Conservation (phyloP, 2,888 invertebrate species). For the Macaria liturata region DNA sequence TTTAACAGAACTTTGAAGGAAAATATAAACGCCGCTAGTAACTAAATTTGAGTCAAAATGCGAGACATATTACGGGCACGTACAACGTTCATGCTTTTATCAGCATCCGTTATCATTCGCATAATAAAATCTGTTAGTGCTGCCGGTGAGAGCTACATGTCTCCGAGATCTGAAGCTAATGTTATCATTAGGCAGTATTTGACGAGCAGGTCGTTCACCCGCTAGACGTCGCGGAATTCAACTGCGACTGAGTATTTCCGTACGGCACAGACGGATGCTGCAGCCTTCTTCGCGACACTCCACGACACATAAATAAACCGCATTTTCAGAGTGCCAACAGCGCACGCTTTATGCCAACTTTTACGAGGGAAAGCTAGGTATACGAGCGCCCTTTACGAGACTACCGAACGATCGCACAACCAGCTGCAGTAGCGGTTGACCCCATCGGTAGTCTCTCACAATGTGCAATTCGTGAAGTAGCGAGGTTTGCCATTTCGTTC, state of each 20-base stretch:
- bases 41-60: slow-evolving; percentile 2
- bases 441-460: slow-evolving; percentile 2
- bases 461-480: too few species aligned
- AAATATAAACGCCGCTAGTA: slow-evolving; percentile 2
- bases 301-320: slow-evolving; percentile 67
- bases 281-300: slow-evolving; percentile 71
- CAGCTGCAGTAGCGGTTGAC: slow-evolving; percentile 26
- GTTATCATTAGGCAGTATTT: slow-evolving; percentile 52
- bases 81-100: slow-evolving; percentile 14
- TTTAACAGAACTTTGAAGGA: neutral
- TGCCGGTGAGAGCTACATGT: slow-evolving; percentile 26
- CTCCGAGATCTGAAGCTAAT: slow-evolving; percentile 38
- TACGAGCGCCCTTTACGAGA: slow-evolving; percentile 58
- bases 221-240: slow-evolving; percentile 80
- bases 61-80: slow-evolving; percentile 1
- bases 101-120: slow-evolving; percentile 13
- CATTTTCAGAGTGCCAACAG: slow-evolving; percentile 55
- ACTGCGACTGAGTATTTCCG: slow-evolving; percentile 71
- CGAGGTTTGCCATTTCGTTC: too few species aligned
- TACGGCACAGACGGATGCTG: slow-evolving; percentile 62
- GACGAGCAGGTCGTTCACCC: slow-evolving; percentile 70
- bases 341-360: slow-evolving; percentile 50
- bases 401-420: slow-evolving; percentile 49
- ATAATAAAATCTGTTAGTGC: slow-evolving; percentile 11
- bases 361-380: slow-evolving; percentile 44